Evolutionary conservation across 2,113 vertebrate genomes (phyloP), one percentile per base, ranked within the genome.

Genomic region (Poeciliopsis turrubarensis): DNA sequence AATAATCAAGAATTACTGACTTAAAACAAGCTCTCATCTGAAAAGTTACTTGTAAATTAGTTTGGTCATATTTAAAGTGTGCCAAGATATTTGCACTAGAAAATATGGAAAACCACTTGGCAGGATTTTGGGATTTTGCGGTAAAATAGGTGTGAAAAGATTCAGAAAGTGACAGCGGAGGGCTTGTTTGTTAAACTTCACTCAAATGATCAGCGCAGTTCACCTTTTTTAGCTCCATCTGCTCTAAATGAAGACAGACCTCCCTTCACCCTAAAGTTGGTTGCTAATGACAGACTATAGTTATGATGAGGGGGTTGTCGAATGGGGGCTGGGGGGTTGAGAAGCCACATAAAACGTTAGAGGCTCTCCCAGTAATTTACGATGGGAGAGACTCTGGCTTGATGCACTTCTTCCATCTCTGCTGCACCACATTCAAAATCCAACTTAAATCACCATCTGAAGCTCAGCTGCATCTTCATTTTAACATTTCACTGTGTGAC

Each of bases 241-340:
- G 78, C 75, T 72, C 37, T 65, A 65, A 83, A 81, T 69, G 25
- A 75, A 70, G 76, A 78, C 39, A 73, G 79, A 37, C 17, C 25
- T 27, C 29, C 9, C 54, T 68, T 78, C 68, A 17, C 47, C 83
- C 81, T 57, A n/a, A 57, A n/a, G 82, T n/a, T 67, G 72, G 83
- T 75, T 73, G 64, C 76, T 92, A 95, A 94, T 94, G 86, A 94
- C 80, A 94, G 92, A 90, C 83, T 67, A 70, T 30, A 80, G 65
- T 61, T 65, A 62, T 90, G 88, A 93, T 89, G 92, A 91, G 77
- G 83, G 86, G 90, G 79, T 89, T 91, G 79, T 77, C 78, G 75
- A 34, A 44, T 44, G 80, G 84, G 82, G 39, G 44, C 0, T 0
- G 44, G 44, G 14, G 37, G 34, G 11, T 47, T 31, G 79, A 31